Conservation (phyloP, 2,888 invertebrate species). For the Enchytraeus crypticus region DNA sequence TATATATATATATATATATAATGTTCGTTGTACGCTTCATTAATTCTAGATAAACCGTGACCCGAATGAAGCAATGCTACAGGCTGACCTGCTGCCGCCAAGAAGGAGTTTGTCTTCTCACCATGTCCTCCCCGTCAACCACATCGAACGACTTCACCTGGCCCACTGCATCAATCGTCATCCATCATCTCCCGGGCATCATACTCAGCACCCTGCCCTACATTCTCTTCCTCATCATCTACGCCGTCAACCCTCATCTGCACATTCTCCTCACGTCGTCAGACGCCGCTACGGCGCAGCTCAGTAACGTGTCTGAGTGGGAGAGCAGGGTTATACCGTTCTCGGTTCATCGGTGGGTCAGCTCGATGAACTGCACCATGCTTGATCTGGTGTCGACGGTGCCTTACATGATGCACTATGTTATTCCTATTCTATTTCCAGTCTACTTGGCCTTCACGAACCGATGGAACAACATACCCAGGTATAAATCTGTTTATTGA, state of each 20-base stretch:
- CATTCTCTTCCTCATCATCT: constrained; percentile 20
- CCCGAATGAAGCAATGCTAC: too few species aligned
- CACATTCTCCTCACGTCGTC: constrained; percentile 17
- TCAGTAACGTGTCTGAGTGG: constrained; percentile 22
- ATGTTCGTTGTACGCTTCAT: too few species aligned
- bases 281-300: constrained; percentile 18
- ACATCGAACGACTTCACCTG: neutral
- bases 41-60: too few species aligned
- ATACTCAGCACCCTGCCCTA: constrained; percentile 18
- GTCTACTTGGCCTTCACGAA: constrained; percentile 16
- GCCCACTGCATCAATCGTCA: neutral
- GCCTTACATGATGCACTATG: constrained; percentile 26
- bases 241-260: constrained; percentile 18
- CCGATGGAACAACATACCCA: neutral
- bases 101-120: too few species aligned
- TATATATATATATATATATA: too few species aligned
- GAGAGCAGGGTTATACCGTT: constrained; percentile 18
- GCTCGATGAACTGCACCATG: constrained; percentile 6
- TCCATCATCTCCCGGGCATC: neutral
- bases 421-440: constrained; percentile 22
- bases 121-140: neutral
- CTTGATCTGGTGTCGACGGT: constrained; percentile 24
- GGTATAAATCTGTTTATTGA: too few species aligned
- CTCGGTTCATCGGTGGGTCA: constrained; percentile 16
- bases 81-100: too few species aligned